Evolutionary conservation across 2,113 vertebrate genomes (phyloP).

Genomic region (Egretta garzetta): DNA sequence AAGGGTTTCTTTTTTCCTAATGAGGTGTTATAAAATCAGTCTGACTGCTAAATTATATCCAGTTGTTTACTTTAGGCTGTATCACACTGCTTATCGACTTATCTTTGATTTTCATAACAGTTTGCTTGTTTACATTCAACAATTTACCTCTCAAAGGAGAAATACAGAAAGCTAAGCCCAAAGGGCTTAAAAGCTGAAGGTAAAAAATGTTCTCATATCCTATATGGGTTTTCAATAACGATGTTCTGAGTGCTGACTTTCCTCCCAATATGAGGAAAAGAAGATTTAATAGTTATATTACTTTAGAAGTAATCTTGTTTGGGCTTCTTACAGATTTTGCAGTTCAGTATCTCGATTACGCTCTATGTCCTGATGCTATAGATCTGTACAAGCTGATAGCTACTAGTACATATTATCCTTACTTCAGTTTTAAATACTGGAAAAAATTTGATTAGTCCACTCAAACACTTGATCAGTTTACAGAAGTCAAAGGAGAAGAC

Average conservation of each 20-base stretch:
- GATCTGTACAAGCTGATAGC: neutral
- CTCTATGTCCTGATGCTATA: neutral
- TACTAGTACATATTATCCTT: neutral
- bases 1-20: neutral
- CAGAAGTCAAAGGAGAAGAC: neutral
- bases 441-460: neutral
- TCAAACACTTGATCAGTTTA: neutral
- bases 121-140: neutral
- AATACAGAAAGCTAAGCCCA: neutral
- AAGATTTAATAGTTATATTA: neutral
- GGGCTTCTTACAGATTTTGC: neutral
- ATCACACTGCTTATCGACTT: neutral
- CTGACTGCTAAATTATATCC: neutral
- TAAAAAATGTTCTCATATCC: neutral
- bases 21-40: neutral
- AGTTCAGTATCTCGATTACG: neutral
- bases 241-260: neutral
- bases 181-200: neutral
- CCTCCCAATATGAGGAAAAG: neutral
- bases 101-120: neutral
- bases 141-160: neutral
- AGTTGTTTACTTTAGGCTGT: neutral
- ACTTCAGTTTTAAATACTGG: neutral
- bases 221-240: neutral
- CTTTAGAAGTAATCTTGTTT: neutral